These are phyloP conservation scores for Tamandua tetradactyla DNA, from an alignment of 2,797 vertebrate species.

Conservation along the genomic window DNA sequence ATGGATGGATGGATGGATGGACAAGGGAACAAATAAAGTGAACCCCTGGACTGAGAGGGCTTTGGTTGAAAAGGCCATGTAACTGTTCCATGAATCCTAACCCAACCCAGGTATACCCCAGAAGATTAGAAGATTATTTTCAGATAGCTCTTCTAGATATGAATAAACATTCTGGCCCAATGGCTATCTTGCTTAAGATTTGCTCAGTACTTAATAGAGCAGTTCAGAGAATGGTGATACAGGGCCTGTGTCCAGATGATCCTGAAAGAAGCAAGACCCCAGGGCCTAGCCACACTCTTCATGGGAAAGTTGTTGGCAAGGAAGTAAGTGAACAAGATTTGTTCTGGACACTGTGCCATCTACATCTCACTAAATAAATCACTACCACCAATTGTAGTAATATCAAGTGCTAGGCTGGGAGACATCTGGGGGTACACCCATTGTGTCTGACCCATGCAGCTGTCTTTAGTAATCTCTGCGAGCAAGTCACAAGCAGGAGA, in stretches of 20 bases:
- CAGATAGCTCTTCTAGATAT: background rate
- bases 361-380: background rate
- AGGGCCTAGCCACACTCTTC: background rate
- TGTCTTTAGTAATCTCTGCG: background rate
- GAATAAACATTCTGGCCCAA: background rate
- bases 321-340: background rate
- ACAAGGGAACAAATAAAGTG: background rate
- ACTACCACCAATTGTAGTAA: background rate
- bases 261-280: background rate
- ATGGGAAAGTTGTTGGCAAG: background rate
- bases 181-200: background rate
- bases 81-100: background rate
- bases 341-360: too few species aligned
- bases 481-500: background rate
- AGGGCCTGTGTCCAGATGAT: background rate
- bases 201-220: background rate
- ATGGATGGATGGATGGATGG: too few species aligned
- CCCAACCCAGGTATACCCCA: background rate
- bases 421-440: background rate
- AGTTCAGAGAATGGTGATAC: background rate
- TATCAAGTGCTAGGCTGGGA: background rate
- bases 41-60: background rate
- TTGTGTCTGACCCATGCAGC: background rate
- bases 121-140: background rate
- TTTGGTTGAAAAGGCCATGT: background rate